phyloP scores from a whole-genome alignment of 2,797 vertebrate species.

The Phoeniculus purpureus region DNA sequence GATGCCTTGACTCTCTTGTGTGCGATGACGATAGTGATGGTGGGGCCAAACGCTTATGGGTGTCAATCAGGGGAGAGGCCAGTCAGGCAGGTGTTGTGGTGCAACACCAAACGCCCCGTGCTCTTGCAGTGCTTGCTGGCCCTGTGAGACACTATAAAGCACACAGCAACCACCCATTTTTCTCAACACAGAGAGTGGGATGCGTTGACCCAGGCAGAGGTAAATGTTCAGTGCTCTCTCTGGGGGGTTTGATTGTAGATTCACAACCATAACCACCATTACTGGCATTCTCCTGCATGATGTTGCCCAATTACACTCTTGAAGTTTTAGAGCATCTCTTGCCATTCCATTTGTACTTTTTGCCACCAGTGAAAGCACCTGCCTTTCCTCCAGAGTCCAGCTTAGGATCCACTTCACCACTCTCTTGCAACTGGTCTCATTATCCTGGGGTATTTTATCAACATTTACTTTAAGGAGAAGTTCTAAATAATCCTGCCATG shows the following conservation, averaged over 20 bases:
- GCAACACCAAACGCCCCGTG: too few species aligned
- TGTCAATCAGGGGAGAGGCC: too few species aligned
- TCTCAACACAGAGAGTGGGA: too few species aligned
- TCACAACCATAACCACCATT: too few species aligned
- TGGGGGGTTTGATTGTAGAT: neutral
- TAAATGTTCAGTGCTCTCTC: neutral
- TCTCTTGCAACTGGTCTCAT: neutral
- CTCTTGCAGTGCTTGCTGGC: too few species aligned
- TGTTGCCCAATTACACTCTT: neutral
- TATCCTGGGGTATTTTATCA: neutral
- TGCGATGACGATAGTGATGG: too few species aligned
- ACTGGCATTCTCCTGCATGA: neutral
- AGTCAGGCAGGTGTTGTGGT: too few species aligned
- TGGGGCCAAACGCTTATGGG: too few species aligned
- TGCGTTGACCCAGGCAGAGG: neutral
- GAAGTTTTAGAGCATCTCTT: neutral
- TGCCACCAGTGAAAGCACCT: slow-evolving; percentile 21
- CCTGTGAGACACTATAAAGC: too few species aligned
- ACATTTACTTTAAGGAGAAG: neutral
- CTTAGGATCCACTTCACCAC: neutral
- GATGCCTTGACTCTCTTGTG: too few species aligned
- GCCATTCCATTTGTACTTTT: slow-evolving; percentile 18
- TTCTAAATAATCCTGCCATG: neutral
- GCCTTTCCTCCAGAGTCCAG: neutral
- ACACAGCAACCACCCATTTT: too few species aligned